phyloP scores from a whole-genome alignment of 1,140 invertebrate species.

The Babylonia areolata region DNA sequence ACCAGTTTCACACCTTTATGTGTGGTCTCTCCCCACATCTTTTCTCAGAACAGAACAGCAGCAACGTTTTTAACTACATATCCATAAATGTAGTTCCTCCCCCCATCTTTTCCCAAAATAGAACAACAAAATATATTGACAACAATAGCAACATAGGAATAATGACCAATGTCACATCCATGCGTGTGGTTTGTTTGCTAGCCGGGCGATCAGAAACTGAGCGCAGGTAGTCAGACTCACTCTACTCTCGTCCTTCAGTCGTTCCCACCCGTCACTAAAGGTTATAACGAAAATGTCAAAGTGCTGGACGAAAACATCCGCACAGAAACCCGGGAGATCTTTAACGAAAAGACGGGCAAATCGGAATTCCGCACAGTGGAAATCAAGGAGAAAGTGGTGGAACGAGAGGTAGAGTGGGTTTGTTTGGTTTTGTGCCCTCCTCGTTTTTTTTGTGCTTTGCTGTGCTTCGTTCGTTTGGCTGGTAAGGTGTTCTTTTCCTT shows the following conservation, averaged over 20 bases:
- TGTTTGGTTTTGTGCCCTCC: neutral
- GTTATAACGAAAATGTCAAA: constrained; percentile 11
- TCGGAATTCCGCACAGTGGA: constrained; percentile 27
- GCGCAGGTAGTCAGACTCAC: neutral
- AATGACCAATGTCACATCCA: too few relatives aligned
- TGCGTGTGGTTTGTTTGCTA: constrained; percentile 2
- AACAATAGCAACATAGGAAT: too few relatives aligned
- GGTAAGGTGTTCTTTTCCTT: too few relatives aligned
- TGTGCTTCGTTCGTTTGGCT: neutral
- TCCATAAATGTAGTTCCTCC: too few relatives aligned
- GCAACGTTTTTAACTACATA: too few relatives aligned
- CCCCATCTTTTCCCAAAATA: too few relatives aligned
- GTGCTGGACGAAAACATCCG: constrained; percentile 9
- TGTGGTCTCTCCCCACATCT: too few relatives aligned
- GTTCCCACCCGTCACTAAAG: neutral
- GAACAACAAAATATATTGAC: too few relatives aligned
- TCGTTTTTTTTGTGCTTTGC: neutral
- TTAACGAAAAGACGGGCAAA: constrained; percentile 30
- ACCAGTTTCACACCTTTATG: too few relatives aligned
- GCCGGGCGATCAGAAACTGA: neutral
- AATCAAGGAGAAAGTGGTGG: constrained; percentile 17
- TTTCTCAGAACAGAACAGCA: too few relatives aligned
- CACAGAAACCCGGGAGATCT: constrained; percentile 5
- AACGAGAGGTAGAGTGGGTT: constrained; percentile 30
- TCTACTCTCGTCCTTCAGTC: neutral